Conservation (phyloP, 1,140 invertebrate species). For the Eulimnadia texana region DNA sequence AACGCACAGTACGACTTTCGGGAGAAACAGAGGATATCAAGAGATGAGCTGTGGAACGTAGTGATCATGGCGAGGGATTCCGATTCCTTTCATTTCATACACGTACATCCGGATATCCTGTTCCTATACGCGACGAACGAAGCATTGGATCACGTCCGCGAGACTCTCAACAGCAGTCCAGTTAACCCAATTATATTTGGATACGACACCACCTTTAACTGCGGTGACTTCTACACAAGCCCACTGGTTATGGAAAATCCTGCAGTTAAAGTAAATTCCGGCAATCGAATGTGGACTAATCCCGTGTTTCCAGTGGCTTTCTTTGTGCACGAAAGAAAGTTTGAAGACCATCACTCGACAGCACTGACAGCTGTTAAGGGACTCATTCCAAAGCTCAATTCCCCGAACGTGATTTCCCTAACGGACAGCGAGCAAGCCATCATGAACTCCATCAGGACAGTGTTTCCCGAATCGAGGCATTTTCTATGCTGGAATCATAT, state of each 20-base stretch:
- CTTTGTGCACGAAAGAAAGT: background rate
- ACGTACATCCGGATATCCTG: background rate
- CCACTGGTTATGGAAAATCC: background rate
- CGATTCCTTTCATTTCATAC: background rate
- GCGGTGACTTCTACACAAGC: background rate
- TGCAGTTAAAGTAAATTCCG: background rate
- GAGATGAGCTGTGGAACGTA: background rate
- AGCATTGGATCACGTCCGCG: background rate
- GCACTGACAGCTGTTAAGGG: background rate
- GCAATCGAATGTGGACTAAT: background rate
- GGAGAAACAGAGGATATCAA: background rate
- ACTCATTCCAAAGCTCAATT: background rate
- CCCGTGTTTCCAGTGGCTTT: background rate
- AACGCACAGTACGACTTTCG: background rate
- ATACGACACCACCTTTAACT: background rate
- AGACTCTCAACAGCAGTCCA: background rate
- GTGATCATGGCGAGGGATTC: background rate
- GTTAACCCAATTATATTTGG: background rate
- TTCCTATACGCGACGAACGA: background rate
- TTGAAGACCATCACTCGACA: background rate
- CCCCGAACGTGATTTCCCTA: background rate
- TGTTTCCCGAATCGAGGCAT: background rate
- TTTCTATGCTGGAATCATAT: background rate
- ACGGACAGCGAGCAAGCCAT: background rate
- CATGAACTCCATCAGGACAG: background rate